A percentile compares a stretch with the other conserved stretches of the same genome.
Conservation (phyloP, 2,888 invertebrate species). For the Acanthosepion esculentum region DNA sequence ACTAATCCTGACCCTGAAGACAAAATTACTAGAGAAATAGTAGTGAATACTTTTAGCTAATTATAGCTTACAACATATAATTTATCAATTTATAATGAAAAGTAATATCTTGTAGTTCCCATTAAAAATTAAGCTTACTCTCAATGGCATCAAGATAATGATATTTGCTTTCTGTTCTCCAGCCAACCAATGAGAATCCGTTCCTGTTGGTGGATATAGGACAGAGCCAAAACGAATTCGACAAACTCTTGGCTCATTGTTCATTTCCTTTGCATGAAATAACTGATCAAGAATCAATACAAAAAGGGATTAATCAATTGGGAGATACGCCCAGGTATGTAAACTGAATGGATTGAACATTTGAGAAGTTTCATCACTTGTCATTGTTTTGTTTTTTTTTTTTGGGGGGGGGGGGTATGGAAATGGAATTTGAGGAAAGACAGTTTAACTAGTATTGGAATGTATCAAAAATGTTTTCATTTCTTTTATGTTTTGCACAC, state of each 20-base stretch:
- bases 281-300: not conserved
- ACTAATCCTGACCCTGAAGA: too few species aligned
- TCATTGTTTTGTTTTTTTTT: not conserved
- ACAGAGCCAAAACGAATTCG: not conserved
- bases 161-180: not conserved
- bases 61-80: too few species aligned
- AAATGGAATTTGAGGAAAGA: too few species aligned
- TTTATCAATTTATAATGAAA: too few species aligned
- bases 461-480: too few species aligned
- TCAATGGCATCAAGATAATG: not conserved
- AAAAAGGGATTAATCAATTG: not conserved
- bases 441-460: too few species aligned
- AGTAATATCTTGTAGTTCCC: too few species aligned
- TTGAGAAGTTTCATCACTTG: too few species aligned
- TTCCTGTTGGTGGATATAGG: not conserved
- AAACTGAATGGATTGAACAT: not conserved
- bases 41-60: too few species aligned
- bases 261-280: not conserved
- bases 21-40: too few species aligned
- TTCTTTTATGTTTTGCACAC: too few species aligned
- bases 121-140: not conserved
- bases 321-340: not conserved
- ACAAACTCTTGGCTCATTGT: not conserved
- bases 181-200: not conserved
- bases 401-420: too few species aligned